phyloP scores from a whole-genome alignment of 1,140 invertebrate species.

The Meloidogyne exigua region DNA sequence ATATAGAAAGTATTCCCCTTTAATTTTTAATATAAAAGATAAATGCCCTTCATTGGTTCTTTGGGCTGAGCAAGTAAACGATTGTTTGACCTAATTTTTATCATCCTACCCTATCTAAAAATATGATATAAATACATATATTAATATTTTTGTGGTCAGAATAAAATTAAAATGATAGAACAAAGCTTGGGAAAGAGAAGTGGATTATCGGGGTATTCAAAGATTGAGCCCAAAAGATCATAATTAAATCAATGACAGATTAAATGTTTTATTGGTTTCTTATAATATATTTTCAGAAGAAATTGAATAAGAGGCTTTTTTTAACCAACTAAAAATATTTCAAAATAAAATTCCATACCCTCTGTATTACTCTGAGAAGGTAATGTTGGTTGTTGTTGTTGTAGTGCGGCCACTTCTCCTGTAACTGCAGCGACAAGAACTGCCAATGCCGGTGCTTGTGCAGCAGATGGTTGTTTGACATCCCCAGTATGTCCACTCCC shows the following conservation, averaged over 20 bases:
- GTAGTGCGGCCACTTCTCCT: slow-evolving; percentile 18
- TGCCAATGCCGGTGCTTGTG: slow-evolving; percentile 2
- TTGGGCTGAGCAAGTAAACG: not conserved
- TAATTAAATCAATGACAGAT: too few species aligned
- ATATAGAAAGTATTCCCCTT: not conserved
- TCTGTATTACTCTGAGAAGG: not conserved
- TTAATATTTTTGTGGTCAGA: not conserved
- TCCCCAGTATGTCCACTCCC: not conserved
- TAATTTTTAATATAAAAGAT: not conserved
- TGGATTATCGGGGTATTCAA: not conserved
- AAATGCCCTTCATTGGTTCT: not conserved
- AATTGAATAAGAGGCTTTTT: too few species aligned
- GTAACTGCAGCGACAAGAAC: slow-evolving; percentile 22
- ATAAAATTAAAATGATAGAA: not conserved
- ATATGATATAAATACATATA: not conserved
- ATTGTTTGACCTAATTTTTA: slow-evolving; percentile 1
- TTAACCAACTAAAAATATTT: too few species aligned
- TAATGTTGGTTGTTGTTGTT: slow-evolving; percentile 6
- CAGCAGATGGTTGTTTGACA: not conserved
- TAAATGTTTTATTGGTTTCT: too few species aligned
- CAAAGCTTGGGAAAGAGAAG: not conserved
- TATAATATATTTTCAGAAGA: too few species aligned
- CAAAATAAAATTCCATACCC: not conserved
- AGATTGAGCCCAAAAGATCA: not conserved
- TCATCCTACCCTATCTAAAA: not conserved